Percentiles rank a stretch among this genome's conserved stretches.
These are phyloP conservation scores for Watsonalla binaria DNA, from an alignment of 2,888 invertebrate genomes.

Conservation along the genomic window DNA sequence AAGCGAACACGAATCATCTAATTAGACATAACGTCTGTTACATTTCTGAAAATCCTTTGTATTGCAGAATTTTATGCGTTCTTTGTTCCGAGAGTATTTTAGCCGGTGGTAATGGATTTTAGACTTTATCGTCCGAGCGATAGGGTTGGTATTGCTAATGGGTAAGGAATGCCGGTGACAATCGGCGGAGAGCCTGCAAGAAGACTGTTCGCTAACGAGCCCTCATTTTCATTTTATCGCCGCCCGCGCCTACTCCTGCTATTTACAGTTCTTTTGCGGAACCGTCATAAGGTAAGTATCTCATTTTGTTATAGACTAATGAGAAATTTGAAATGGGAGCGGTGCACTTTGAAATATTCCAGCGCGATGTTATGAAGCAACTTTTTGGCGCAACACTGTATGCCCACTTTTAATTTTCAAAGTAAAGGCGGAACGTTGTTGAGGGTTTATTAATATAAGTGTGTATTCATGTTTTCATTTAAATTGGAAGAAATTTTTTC, in stretches of 20 bases:
- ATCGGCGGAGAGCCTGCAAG: slow-evolving; percentile 54
- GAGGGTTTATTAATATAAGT: no score
- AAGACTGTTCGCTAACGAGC: slow-evolving; percentile 64
- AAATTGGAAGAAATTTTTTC: no score
- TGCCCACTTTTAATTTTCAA: background rate
- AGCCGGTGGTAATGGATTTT: slow-evolving; percentile 25
- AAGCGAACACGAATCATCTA: slow-evolving; percentile 52
- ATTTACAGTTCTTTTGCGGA: slow-evolving; percentile 55
- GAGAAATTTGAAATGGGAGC: slow-evolving; percentile 21
- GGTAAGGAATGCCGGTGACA: slow-evolving; percentile 53
- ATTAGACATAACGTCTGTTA: slow-evolving; percentile 72
- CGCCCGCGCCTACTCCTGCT: slow-evolving; percentile 43
- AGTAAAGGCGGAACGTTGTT: background rate
- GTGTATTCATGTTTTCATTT: no score
- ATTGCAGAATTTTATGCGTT: slow-evolving; percentile 69
- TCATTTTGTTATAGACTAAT: slow-evolving; percentile 50
- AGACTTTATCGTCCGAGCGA: slow-evolving; percentile 21
- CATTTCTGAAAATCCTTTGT: slow-evolving; percentile 72
- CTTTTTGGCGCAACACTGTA: background rate
- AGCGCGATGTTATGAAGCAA: background rate
- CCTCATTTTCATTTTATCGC: slow-evolving; percentile 69
- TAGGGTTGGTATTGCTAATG: slow-evolving; percentile 36
- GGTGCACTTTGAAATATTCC: background rate
- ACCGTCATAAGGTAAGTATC: slow-evolving; percentile 43
- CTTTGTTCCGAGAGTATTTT: slow-evolving; percentile 62